Evolutionary conservation across 2,113 vertebrate species (phyloP).

Genomic region (Variabilichromis moorii): DNA sequence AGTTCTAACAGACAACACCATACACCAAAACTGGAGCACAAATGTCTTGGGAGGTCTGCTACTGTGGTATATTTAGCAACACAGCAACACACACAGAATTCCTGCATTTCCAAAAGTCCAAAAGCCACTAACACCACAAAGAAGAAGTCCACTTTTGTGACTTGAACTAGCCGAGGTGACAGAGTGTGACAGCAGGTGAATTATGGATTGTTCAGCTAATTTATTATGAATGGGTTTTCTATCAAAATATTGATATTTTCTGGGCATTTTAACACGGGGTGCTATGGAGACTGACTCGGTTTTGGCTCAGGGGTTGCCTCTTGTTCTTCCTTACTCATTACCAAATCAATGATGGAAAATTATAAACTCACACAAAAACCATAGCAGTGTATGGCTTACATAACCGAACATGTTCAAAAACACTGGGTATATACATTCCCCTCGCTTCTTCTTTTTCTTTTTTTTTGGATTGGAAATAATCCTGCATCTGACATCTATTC

Average conservation of each 20-base stretch:
- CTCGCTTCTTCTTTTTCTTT: neutral
- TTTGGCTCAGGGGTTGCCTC: neutral
- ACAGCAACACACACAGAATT: neutral
- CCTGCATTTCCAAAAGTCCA: neutral
- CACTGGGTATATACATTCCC: neutral
- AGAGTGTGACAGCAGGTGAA: neutral
- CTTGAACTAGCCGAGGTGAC: neutral
- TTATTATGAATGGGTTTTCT: neutral
- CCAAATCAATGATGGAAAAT: neutral
- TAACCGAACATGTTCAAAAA: neutral
- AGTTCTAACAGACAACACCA: neutral
- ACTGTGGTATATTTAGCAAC: neutral
- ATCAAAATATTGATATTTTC: neutral
- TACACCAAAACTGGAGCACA: neutral
- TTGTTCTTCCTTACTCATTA: neutral
- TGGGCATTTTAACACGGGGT: neutral
- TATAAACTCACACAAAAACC: neutral
- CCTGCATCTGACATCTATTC: conserved; percentile 2
- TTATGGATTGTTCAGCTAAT: neutral
- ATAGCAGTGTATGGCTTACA: neutral
- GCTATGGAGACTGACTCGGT: neutral
- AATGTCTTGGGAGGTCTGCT: neutral
- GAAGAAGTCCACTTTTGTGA: neutral
- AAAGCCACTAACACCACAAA: neutral
- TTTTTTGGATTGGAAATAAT: neutral